Conservation (phyloP, 2,797 vertebrate genomes). For the Cheirogaleus major region DNA sequence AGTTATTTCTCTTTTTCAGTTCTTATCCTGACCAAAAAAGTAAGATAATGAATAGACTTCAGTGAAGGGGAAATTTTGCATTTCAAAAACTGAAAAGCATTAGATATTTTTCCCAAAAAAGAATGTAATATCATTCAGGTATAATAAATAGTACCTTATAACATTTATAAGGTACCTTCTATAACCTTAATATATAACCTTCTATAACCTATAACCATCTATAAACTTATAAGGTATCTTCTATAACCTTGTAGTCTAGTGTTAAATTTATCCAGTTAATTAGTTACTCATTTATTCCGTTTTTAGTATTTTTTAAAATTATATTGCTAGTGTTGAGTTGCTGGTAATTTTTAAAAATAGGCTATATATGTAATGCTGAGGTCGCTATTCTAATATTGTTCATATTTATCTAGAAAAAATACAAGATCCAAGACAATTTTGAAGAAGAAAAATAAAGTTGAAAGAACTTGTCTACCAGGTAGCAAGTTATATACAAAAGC, state of each 20-base stretch:
- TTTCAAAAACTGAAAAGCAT: neutral
- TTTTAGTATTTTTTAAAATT: neutral
- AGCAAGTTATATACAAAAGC: neutral
- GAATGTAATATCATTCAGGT: neutral
- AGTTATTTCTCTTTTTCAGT: conserved; percentile 38
- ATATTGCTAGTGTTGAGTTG: neutral
- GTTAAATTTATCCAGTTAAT: neutral
- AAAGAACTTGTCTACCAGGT: neutral
- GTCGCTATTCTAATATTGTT: neutral
- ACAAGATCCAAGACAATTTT: conserved; percentile 13
- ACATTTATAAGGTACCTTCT: neutral
- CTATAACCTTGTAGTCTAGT: neutral
- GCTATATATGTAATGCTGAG: neutral
- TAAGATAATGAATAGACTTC: neutral
- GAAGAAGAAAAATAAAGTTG: neutral
- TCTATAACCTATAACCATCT: too few relatives aligned
- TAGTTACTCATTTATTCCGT: neutral
- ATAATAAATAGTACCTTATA: neutral
- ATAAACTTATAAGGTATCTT: neutral
- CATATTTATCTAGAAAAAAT: neutral
- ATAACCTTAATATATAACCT: neutral
- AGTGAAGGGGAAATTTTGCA: neutral
- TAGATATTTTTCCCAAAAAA: neutral
- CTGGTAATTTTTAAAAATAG: neutral
- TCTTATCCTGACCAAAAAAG: conserved; percentile 27